These are phyloP conservation scores for Chloroclystis v-ata DNA, from an alignment of 2,888 invertebrate species.

Conservation along the genomic window DNA sequence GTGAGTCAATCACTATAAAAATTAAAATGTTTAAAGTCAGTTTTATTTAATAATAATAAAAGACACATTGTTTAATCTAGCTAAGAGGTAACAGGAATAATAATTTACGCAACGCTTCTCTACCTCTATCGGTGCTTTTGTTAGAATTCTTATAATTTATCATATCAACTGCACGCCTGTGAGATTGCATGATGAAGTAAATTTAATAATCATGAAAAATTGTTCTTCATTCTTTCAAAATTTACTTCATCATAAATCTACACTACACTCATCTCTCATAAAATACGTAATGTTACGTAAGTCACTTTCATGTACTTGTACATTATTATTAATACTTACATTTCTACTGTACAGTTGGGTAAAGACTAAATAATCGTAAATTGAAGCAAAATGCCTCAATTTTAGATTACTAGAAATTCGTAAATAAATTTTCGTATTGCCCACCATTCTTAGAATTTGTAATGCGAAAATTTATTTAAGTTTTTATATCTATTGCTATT, in stretches of 20 bases:
- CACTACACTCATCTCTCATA: not conserved
- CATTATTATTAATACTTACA: constrained; percentile 12
- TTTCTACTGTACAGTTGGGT: constrained; percentile 9
- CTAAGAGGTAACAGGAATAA: no score
- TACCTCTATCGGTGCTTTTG: constrained; percentile 73
- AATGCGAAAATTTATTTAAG: not conserved
- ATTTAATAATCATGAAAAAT: no score
- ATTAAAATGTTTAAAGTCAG: no score
- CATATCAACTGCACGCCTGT: constrained; percentile 16
- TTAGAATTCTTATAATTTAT: constrained; percentile 38
- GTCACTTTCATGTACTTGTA: constrained; percentile 22
- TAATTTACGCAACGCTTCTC: constrained; percentile 27
- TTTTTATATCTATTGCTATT: not conserved
- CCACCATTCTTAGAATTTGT: not conserved
- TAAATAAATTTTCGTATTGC: no score
- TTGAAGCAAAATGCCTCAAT: not conserved
- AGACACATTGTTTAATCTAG: no score
- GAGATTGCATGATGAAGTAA: constrained; percentile 13
- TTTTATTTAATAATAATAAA: no score
- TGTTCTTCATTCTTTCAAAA: no score
- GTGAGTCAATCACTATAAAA: no score
- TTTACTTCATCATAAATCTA: constrained; percentile 11
- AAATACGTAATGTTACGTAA: constrained; percentile 22
- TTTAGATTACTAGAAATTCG: not conserved
- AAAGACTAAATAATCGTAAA: not conserved